Evolutionary conservation across 2,888 invertebrate species (phyloP), one percentile per base, ranked within the genome.

Genomic region (Pterostichus niger): DNA sequence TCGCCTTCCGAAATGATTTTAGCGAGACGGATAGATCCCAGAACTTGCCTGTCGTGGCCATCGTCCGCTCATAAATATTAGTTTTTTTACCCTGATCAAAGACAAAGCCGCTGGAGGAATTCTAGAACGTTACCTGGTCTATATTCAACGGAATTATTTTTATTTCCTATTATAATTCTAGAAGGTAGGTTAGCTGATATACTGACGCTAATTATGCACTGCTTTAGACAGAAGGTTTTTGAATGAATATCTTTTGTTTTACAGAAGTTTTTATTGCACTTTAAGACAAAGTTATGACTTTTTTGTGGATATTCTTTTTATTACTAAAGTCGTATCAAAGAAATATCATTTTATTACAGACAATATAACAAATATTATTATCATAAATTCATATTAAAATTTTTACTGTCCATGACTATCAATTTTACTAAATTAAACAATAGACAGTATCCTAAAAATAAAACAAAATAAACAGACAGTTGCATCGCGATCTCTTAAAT

Each of bases 171-270:
- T 56, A 56, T 56, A 56, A 17, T 17, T 56, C 24, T 24, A 3
- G 3, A 24, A 24, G 24, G 24, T 24, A 24, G 24, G 24, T 24
- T 4, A 13, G 17, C 4, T 56, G 13, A 56, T 15, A n/a, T 6
- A 17, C 54, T 15, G 17, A 9, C 17, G 15, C 9, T 56, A 17
- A 56, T 56, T 13, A 13, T 17, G 54, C 54, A 0, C 9, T 4
- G 15, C 15, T 24, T 24, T 56, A 56, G 15, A 56, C 54, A 56
- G 15, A 24, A 56, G n/a, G 54, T 17, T 56, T 56, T 56, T 17
- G 17, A 56, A 13, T 17, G n/a, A 56, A 56, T 56, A 17, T 15
- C 49, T 49, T 24, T 49, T 49, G 49, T 49, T n/a, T 13, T 56
- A 17, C 0, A 56, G 5, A 56, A 56, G 17, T 17, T 17, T 17